phyloP scores from a whole-genome alignment of 2,888 invertebrate species.

The Rhimphoctona megacephalus region DNA sequence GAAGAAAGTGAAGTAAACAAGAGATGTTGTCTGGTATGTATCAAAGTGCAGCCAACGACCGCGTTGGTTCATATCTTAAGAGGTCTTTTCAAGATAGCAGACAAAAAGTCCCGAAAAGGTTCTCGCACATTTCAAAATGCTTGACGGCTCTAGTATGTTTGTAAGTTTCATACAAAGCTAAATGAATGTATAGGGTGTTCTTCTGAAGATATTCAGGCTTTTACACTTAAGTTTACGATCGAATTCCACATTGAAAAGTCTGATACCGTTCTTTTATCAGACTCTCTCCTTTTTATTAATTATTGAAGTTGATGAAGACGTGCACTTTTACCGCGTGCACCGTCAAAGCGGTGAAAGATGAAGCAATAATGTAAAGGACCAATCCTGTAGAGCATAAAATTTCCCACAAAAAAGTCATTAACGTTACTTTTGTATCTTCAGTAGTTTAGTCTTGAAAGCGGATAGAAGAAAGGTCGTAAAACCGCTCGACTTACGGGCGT shows the following conservation, averaged over 20 bases:
- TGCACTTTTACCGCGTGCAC: too few relatives aligned
- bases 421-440: neutral
- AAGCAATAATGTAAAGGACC: neutral
- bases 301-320: too few relatives aligned
- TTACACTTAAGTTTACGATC: neutral
- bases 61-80: neutral
- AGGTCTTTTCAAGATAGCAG: neutral
- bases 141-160: neutral
- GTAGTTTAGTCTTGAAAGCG: neutral
- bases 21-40: neutral
- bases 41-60: constrained; percentile 5
- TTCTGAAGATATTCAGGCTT: neutral
- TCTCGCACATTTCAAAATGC: neutral
- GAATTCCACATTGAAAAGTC: neutral
- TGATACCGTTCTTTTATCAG: neutral
- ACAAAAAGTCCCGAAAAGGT: constrained; percentile 7
- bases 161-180: neutral
- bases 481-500: neutral
- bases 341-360: too few relatives aligned
- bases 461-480: neutral
- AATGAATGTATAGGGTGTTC: neutral
- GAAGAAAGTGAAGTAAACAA: neutral
- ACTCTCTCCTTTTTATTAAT: neutral
- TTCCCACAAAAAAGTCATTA: neutral
- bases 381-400: neutral